Conservation (phyloP, 2,888 invertebrate genomes). For the Xestia ashworthii region DNA sequence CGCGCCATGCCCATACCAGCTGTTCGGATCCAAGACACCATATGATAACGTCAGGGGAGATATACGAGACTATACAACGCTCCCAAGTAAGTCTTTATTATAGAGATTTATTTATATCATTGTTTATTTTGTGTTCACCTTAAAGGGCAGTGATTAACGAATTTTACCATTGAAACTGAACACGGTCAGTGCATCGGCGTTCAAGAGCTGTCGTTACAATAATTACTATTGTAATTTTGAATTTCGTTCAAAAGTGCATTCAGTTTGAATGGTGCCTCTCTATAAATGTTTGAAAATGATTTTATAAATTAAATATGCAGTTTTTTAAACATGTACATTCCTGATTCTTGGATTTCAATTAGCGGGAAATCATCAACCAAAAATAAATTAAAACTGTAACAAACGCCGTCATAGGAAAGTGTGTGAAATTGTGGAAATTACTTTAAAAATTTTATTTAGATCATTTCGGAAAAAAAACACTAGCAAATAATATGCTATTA, state of each 20-base stretch:
- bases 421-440: not conserved
- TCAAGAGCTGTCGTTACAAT: not conserved
- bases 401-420: not conserved
- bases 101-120: slow-evolving; percentile 9
- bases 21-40: slow-evolving; percentile 82
- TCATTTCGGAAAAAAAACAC: not conserved
- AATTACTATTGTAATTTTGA: not conserved
- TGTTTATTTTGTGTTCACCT: not conserved
- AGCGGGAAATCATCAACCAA: not conserved
- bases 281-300: not conserved
- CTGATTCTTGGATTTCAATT: not conserved
- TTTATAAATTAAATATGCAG: not conserved
- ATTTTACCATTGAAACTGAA: not conserved
- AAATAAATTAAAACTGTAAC: not conserved
- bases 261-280: not conserved
- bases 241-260: not conserved
- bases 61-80: slow-evolving; percentile 76
- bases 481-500: too few species aligned
- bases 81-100: slow-evolving; percentile 76
- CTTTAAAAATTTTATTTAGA: not conserved
- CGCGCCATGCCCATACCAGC: slow-evolving; percentile 72
- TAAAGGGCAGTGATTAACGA: not conserved
- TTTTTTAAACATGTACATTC: not conserved
- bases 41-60: slow-evolving; percentile 84
- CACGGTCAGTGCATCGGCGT: too few species aligned